phyloP scores from a whole-genome alignment of 2,113 vertebrate species.

The Tiliqua scincoides region DNA sequence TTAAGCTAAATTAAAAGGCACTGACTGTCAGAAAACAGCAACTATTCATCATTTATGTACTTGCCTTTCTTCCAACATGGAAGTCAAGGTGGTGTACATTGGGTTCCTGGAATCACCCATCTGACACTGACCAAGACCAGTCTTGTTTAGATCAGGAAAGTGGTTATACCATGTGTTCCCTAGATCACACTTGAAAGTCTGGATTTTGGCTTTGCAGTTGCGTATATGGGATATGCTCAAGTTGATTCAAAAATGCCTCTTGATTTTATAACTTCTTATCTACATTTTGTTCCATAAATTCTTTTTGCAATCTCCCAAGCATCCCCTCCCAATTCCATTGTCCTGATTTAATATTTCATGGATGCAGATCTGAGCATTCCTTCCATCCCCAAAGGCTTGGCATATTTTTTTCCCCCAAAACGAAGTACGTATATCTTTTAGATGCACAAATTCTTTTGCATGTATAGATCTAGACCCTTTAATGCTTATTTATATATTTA shows the following conservation, averaged over 20 bases:
- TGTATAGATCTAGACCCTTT: background rate
- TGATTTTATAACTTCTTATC: background rate
- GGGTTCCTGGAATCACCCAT: too few relatives aligned
- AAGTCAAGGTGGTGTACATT: too few relatives aligned
- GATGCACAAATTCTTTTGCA: background rate
- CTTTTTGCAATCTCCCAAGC: background rate
- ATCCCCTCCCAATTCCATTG: too few relatives aligned
- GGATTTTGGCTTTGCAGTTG: background rate
- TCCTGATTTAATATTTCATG: background rate
- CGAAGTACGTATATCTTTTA: background rate
- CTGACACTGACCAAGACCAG: too few relatives aligned
- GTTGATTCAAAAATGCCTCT: background rate
- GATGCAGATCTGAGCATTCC: background rate
- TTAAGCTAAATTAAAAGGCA: background rate
- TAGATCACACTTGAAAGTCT: too few relatives aligned
- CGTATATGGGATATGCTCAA: background rate
- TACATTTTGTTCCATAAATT: background rate
- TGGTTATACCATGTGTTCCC: too few relatives aligned
- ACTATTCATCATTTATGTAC: too few relatives aligned
- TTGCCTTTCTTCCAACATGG: background rate
- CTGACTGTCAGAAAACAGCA: too few relatives aligned
- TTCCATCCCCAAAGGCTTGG: background rate
- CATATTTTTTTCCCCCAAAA: background rate
- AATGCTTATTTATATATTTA: background rate
- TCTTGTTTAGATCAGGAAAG: too few relatives aligned